A percentile compares a stretch with the other conserved stretches of the same genome.
Evolutionary conservation across 2,888 invertebrate genomes (phyloP).

Genomic region (Ophioninae sp.): DNA sequence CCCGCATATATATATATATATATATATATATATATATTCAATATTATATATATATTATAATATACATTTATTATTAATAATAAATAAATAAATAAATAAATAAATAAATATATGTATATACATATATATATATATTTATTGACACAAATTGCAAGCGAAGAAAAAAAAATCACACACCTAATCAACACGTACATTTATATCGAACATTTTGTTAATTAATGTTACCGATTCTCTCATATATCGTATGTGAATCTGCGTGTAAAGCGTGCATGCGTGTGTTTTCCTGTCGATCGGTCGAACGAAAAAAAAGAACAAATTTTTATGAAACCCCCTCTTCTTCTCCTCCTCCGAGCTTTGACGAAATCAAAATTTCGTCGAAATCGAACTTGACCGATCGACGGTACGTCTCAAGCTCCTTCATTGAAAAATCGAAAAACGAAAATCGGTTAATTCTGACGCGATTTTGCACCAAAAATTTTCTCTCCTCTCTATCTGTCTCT

Average conservation of each 20-base stretch:
- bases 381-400: slow-evolving; percentile 42
- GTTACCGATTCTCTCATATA: slow-evolving; percentile 55
- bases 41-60: too few relatives aligned
- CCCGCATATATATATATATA: slow-evolving; percentile 16
- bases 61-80: background rate
- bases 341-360: slow-evolving; percentile 26
- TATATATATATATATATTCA: too few relatives aligned
- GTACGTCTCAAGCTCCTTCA: slow-evolving; percentile 42
- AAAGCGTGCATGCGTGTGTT: slow-evolving; percentile 76
- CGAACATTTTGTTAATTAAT: slow-evolving; percentile 51
- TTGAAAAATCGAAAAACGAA: slow-evolving; percentile 14
- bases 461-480: slow-evolving; percentile 53
- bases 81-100: background rate
- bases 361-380: background rate
- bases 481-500: slow-evolving; percentile 57
- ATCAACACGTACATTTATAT: slow-evolving; percentile 45
- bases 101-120: too few relatives aligned
- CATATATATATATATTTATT: too few relatives aligned
- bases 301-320: background rate
- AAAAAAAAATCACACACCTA: slow-evolving; percentile 5
- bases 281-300: slow-evolving; percentile 70
- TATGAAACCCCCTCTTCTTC: background rate
- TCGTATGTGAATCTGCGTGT: slow-evolving; percentile 70
- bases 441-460: slow-evolving; percentile 26
- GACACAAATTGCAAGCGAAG: background rate